phyloP scores from a whole-genome alignment of 2,113 vertebrate species.

The Anoura caudifer region DNA sequence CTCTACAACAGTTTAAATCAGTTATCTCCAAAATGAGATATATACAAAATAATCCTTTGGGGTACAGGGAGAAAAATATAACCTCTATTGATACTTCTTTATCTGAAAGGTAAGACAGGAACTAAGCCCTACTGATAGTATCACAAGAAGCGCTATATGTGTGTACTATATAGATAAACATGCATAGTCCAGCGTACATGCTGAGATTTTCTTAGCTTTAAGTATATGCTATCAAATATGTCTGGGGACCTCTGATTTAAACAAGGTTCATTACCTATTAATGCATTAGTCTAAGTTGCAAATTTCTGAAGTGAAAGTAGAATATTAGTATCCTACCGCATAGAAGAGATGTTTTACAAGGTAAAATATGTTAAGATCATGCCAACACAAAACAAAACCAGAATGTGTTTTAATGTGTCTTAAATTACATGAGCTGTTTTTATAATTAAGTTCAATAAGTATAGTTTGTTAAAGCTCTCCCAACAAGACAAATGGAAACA shows the following conservation, averaged over 20 bases:
- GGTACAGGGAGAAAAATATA: background rate
- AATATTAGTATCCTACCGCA: background rate
- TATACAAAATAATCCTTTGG: background rate
- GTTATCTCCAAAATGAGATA: background rate
- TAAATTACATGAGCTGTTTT: background rate
- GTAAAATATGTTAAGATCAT: background rate
- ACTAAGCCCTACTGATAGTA: background rate
- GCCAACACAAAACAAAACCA: background rate
- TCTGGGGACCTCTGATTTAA: background rate
- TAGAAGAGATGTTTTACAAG: background rate
- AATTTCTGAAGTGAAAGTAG: background rate
- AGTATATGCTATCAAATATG: background rate
- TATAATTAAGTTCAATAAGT: background rate
- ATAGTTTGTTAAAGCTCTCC: background rate
- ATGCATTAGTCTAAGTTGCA: background rate
- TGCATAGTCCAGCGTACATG: too few relatives aligned
- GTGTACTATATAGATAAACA: background rate
- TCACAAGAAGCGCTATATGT: background rate
- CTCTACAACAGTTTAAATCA: background rate
- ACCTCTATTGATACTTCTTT: background rate
- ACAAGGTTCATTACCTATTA: background rate
- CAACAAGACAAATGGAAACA: background rate
- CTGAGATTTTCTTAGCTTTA: background rate
- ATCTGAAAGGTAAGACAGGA: background rate
- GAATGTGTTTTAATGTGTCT: background rate